Base-by-base conservation (phyloP, 1,140 invertebrate genomes). In the Ptiloglossa arizonensis region DNA sequence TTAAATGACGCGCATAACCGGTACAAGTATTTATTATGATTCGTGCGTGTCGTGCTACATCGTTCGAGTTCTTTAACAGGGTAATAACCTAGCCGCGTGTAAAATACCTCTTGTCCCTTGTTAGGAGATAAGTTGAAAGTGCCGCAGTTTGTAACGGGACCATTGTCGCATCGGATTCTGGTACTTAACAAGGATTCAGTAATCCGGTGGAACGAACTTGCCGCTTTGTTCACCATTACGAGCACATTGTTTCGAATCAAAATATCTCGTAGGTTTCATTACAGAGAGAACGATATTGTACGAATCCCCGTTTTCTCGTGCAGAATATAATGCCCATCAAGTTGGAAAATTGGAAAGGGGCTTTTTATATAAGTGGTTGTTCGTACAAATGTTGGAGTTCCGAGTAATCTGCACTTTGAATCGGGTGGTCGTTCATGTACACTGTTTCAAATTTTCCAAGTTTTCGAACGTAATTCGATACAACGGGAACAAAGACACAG, bases 41-140 rank as follows among this genome's bases (percentile, higher is more conserved):
- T 5, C 59, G 8, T 15, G 59, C 78, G 72, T 75, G 78, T 75
- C 72, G 44, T 1, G n/a, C 6, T 69, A 46, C 44, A 41, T 64
- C 72, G 48, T 38, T 52, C 48, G 76, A 70, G 72, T 80, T 80
- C 75, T 77, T 69, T 64, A 69, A 70, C 63, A 70, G 64, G 50
- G 66, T 35, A 71, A 60, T 81, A 78, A 83, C 50, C 79, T 62
- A 68, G 66, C 66, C 29, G 29, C 35, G 50, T 66, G 81, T 79
- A 79, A 82, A 83, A 78, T 64, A 79, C 81, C 75, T 54, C 68
- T 63, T 32, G 63, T 75, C 64, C 60, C 77, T 68, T 68, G 78
- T 77, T 78, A 78, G 79, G 50, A n/a, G 22, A 19, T 68, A 69
- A 79, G 46, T 80, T 80, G 77, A 80, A 80, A 77, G 79, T 80